A percentile compares a stretch with the other conserved stretches of the same genome.
Conservation (phyloP, 2,113 vertebrate genomes). For the Apus apus region DNA sequence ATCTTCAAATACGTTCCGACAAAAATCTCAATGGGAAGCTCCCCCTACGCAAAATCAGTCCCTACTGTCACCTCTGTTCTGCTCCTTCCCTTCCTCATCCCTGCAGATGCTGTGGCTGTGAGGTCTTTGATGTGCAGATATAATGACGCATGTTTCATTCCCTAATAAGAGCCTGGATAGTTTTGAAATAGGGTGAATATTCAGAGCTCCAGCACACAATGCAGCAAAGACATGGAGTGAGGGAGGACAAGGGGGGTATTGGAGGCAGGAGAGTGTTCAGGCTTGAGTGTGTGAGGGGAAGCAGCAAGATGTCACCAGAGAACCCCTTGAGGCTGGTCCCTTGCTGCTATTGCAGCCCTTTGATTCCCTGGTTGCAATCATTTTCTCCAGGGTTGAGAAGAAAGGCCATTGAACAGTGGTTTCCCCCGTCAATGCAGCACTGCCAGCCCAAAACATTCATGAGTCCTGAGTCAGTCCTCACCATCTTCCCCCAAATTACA, state of each 20-base stretch:
- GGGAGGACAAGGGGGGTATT: neutral
- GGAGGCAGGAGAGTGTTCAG: neutral
- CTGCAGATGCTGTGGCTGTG: neutral
- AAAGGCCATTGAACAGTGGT: neutral
- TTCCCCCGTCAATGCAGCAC: neutral
- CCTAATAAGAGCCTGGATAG: neutral
- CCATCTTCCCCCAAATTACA: neutral
- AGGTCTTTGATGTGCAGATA: conserved; percentile 55
- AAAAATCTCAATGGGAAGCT: conserved; percentile 28
- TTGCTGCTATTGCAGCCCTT: neutral
- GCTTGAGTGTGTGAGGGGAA: neutral
- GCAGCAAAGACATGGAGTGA: rapidly evolving
- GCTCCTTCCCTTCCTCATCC: neutral
- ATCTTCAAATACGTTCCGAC: neutral
- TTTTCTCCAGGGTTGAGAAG: neutral
- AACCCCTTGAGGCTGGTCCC: neutral
- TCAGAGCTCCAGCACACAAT: neutral
- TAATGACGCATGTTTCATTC: neutral
- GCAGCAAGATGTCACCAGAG: neutral
- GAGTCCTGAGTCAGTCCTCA: neutral
- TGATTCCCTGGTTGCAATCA: neutral
- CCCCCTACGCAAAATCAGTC: neutral
- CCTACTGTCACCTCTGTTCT: neutral
- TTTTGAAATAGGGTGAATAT: neutral
- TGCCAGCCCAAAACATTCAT: neutral